phyloP scores from a whole-genome alignment of 2,888 invertebrate genomes.

The Dinocampus coccinellae region DNA sequence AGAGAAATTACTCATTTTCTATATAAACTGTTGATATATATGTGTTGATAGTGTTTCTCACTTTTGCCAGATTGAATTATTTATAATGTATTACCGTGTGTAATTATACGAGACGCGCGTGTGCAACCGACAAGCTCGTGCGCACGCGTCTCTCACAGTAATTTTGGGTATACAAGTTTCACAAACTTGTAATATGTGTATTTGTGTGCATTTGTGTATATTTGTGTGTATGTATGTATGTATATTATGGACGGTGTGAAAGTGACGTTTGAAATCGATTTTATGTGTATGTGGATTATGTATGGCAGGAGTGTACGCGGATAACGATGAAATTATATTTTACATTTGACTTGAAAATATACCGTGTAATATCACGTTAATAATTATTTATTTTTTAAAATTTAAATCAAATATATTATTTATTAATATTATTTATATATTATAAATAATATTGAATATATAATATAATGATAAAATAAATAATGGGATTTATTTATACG shows the following conservation, averaged over 20 bases:
- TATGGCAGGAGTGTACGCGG: neutral
- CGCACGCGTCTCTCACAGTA: neutral
- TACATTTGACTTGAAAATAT: neutral
- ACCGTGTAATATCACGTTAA: neutral
- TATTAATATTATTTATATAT: too few relatives aligned
- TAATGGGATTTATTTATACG: too few relatives aligned
- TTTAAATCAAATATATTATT: too few relatives aligned
- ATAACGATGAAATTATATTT: neutral
- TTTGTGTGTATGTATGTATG: neutral
- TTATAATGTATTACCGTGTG: conserved; percentile 40
- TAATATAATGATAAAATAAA: too few relatives aligned
- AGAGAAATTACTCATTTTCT: neutral
- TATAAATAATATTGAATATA: too few relatives aligned
- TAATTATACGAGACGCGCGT: neutral
- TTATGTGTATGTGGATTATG: neutral
- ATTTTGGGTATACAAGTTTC: neutral
- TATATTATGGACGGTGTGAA: neutral
- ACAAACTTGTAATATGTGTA: neutral
- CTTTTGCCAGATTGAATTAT: conserved; percentile 44
- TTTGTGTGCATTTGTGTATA: neutral
- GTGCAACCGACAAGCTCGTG: neutral
- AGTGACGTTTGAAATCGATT: neutral
- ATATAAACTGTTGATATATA: too few relatives aligned
- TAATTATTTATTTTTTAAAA: too few relatives aligned
- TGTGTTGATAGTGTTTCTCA: conserved; percentile 21